Percentiles rank a stretch among this genome's conserved stretches.
Evolutionary conservation across 2,797 vertebrate species (phyloP).

Genomic region (Danionella dracula): DNA sequence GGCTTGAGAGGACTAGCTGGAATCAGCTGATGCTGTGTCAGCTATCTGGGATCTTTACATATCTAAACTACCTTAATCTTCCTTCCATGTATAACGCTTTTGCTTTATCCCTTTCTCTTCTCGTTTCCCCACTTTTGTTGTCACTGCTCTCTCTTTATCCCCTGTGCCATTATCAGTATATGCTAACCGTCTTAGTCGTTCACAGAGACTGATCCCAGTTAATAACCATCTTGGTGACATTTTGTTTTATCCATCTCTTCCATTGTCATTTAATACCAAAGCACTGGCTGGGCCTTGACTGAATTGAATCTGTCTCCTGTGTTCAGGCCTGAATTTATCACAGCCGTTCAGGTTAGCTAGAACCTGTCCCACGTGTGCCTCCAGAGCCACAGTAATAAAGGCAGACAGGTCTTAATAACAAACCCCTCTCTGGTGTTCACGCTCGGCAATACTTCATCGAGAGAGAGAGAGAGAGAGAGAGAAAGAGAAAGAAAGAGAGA

Average conservation of each 20-base stretch:
- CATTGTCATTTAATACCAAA: slow-evolving; percentile 22
- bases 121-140: background rate
- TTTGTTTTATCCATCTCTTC: slow-evolving; percentile 30
- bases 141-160: background rate
- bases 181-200: slow-evolving; percentile 27
- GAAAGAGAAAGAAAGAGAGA: background rate
- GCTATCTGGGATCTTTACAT: too few species aligned
- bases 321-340: slow-evolving; percentile 34
- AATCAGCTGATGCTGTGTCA: too few species aligned
- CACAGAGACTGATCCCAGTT: slow-evolving; percentile 26
- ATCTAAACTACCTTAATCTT: too few species aligned
- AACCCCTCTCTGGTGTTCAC: slow-evolving; percentile 25
- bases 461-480: background rate
- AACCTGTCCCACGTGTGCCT: slow-evolving; percentile 34
- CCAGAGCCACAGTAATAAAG: slow-evolving; percentile 38
- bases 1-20: too few species aligned
- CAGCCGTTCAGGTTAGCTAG: slow-evolving; percentile 32
- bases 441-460: slow-evolving; percentile 25
- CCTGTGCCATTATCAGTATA: slow-evolving; percentile 24
- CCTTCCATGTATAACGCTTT: background rate
- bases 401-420: slow-evolving; percentile 41
- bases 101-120: background rate
- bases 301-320: slow-evolving; percentile 38
- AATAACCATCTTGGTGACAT: slow-evolving; percentile 35
- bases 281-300: slow-evolving; percentile 24